These are phyloP conservation scores for Amblyraja radiata DNA, from an alignment of 2,797 vertebrate species.

Conservation along the genomic window DNA sequence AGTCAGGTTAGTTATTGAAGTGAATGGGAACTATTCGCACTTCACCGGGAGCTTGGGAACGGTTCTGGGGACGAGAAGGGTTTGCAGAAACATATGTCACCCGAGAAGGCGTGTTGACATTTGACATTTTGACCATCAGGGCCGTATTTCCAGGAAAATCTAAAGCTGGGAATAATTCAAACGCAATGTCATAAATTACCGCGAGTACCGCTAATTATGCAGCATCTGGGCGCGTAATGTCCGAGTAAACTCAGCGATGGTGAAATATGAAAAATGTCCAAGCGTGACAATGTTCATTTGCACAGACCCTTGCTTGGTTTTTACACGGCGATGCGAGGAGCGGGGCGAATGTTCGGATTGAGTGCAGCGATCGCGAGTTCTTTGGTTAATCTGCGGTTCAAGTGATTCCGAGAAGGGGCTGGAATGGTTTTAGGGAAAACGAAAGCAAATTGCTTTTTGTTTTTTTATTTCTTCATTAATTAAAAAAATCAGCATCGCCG, in stretches of 20 bases:
- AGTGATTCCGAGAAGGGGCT: too few relatives aligned
- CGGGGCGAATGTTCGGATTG: background rate
- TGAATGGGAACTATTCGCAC: too few relatives aligned
- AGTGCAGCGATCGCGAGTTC: background rate
- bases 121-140: slow-evolving; percentile 1
- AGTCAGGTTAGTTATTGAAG: background rate
- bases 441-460: too few relatives aligned
- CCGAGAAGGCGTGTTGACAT: slow-evolving; percentile 3
- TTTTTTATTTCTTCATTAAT: too few relatives aligned
- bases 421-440: too few relatives aligned
- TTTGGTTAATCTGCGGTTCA: background rate
- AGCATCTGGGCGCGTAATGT: background rate
- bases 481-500: too few relatives aligned
- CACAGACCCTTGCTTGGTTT: background rate
- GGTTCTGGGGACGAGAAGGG: background rate
- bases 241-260: background rate
- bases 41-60: background rate
- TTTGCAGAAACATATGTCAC: background rate
- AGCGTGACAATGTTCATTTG: background rate
- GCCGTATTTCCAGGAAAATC: background rate
- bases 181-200: background rate
- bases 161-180: slow-evolving; percentile 4
- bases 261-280: background rate
- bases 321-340: background rate
- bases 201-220: background rate